Percentiles rank a stretch among this genome's conserved stretches.
Conservation (phyloP, 2,113 vertebrate genomes). For the Hyaena hyaena region DNA sequence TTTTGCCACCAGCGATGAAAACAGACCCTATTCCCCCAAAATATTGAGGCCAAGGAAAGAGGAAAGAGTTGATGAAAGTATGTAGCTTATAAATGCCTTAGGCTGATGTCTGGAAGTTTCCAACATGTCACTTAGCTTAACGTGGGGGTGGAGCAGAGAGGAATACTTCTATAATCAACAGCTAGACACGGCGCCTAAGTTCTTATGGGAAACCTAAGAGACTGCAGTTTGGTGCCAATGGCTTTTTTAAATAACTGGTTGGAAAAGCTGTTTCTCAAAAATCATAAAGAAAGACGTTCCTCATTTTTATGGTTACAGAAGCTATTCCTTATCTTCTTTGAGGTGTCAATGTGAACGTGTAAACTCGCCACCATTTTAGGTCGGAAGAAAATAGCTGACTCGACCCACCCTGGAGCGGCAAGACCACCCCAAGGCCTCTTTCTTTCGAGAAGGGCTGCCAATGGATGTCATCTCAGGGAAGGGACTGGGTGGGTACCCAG, state of each 20-base stretch:
- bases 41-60: neutral
- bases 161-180: no score
- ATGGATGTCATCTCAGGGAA: neutral
- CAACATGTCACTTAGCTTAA: neutral
- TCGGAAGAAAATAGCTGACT: neutral
- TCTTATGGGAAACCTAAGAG: neutral
- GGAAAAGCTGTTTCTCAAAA: neutral
- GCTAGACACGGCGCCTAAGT: neutral
- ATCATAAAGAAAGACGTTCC: neutral
- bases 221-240: rapidly evolving
- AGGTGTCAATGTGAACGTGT: neutral
- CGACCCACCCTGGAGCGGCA: neutral
- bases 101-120: neutral
- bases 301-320: neutral
- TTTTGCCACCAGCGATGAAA: neutral
- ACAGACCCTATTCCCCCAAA: neutral
- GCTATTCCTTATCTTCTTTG: neutral
- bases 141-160: neutral
- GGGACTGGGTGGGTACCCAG: neutral
- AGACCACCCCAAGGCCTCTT: neutral
- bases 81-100: neutral
- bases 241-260: neutral
- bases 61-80: neutral
- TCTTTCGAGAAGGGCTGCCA: neutral
- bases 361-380: no score